These are phyloP conservation scores for Nerophis ophidion DNA, from an alignment of 2,113 vertebrate species.

Conservation along the genomic window DNA sequence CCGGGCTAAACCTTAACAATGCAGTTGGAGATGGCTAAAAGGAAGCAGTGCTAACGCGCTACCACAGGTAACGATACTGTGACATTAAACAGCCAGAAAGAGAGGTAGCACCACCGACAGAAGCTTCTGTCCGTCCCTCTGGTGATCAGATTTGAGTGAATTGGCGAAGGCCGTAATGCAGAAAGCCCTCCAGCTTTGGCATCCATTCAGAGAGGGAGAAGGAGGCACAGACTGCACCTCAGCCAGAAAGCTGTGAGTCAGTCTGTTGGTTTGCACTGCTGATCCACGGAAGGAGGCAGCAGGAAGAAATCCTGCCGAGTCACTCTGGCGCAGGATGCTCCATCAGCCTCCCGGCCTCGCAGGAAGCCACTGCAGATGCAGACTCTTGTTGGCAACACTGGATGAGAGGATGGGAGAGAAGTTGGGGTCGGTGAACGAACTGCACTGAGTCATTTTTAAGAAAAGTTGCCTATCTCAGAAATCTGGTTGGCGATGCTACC, in stretches of 20 bases:
- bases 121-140: constrained; percentile 7
- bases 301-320: constrained; percentile 64
- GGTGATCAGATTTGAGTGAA: constrained; percentile 34
- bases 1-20: no score
- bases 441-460: neutral
- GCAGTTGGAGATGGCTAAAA: no score
- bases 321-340: constrained; percentile 63
- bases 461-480: neutral
- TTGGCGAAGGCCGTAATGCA: constrained; percentile 44
- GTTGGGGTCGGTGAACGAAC: constrained; percentile 2
- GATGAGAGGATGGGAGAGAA: constrained; percentile 41
- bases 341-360: constrained; percentile 51
- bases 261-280: constrained; percentile 56
- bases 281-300: no score
- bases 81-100: neutral
- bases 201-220: constrained; percentile 52
- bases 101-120: neutral
- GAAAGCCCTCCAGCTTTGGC: constrained; percentile 46
- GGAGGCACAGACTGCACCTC: constrained; percentile 58
- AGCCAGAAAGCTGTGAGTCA: constrained; percentile 60
- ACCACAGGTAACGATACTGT: neutral
- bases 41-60: no score
- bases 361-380: constrained; percentile 51
- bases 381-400: constrained; percentile 26
- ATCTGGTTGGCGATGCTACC: no score